A percentile compares a stretch with the other conserved stretches of the same genome.
Conservation (phyloP, 2,797 vertebrate genomes). For the Rhyacichthys aspro region DNA sequence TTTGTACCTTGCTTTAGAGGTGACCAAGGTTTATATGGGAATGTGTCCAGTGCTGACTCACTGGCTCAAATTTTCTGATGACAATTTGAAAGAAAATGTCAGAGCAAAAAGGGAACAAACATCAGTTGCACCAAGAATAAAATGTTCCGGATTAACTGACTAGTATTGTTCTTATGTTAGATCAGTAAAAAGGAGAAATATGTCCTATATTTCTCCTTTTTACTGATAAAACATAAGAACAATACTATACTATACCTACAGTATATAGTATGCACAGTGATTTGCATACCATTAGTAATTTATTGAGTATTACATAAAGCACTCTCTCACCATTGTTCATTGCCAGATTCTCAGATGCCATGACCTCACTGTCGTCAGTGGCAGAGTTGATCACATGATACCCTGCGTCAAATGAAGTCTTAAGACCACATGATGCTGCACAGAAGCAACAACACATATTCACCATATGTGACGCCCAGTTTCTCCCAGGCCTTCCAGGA, state of each 20-base stretch:
- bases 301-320: too few relatives aligned
- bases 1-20: constrained; percentile 32
- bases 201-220: too few relatives aligned
- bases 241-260: too few relatives aligned
- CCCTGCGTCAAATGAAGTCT: too few relatives aligned
- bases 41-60: constrained; percentile 59
- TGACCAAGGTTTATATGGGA: constrained; percentile 30
- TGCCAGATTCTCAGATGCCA: constrained; percentile 8
- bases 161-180: too few relatives aligned
- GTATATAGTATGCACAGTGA: neutral
- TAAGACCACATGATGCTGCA: constrained; percentile 8
- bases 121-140: too few relatives aligned
- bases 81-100: constrained; percentile 62
- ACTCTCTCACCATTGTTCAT: neutral
- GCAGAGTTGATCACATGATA: neutral
- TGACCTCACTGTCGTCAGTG: constrained; percentile 7
- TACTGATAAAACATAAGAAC: too few relatives aligned
- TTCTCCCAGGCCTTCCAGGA: constrained; percentile 65
- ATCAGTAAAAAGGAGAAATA: too few relatives aligned
- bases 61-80: constrained; percentile 62
- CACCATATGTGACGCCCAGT: constrained; percentile 14
- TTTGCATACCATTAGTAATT: neutral
- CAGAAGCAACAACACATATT: constrained; percentile 18
- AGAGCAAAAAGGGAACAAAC: constrained; percentile 30
- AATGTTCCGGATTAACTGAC: constrained; percentile 10